These are phyloP conservation scores for Clarias pachynema DNA, from an alignment of 2,797 vertebrate species.

Conservation along the genomic window DNA sequence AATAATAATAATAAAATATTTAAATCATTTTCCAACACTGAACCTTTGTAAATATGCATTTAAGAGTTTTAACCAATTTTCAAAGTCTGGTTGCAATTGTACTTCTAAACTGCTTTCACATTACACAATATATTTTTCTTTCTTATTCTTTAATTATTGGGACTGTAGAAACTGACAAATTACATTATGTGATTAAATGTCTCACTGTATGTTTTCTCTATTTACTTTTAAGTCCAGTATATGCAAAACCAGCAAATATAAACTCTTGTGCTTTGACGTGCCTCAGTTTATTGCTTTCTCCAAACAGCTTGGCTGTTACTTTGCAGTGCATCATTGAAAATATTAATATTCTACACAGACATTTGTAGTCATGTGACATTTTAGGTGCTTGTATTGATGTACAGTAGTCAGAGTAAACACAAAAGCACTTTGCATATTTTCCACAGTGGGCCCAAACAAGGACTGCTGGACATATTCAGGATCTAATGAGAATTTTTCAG, in stretches of 20 bases:
- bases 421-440: neutral
- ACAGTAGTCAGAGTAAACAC: neutral
- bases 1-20: neutral
- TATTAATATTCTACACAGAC: neutral
- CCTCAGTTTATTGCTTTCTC: neutral
- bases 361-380: neutral
- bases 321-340: neutral
- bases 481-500: no score
- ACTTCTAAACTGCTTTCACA: neutral
- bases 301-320: neutral
- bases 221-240: neutral
- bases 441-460: no score
- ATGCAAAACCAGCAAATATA: neutral
- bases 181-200: neutral
- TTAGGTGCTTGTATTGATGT: neutral
- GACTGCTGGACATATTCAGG: no score
- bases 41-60: neutral
- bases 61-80: neutral
- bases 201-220: neutral
- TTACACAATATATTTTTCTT: neutral
- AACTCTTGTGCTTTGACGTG: neutral
- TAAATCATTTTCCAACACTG: neutral
- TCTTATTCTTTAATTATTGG: neutral
- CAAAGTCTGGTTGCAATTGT: neutral
- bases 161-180: neutral